Conservation (phyloP, 2,113 vertebrate species). For the Emydocephalus ijimae region DNA sequence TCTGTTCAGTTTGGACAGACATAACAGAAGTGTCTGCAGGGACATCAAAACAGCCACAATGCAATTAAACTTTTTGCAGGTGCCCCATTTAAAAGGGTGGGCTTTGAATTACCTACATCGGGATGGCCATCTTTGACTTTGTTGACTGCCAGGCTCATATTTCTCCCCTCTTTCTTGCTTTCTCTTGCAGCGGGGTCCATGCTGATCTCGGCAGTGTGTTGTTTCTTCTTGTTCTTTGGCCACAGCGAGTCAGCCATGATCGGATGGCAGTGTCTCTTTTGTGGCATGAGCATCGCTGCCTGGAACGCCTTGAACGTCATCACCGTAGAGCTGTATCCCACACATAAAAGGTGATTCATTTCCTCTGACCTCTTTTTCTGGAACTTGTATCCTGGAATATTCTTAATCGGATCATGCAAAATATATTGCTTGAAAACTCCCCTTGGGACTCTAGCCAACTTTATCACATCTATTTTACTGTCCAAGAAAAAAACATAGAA, state of each 20-base stretch:
- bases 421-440: not conserved
- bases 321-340: slow-evolving; percentile 93
- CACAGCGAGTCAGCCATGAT: slow-evolving; percentile 92
- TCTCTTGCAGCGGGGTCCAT: slow-evolving; percentile 81
- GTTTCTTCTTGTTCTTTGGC: slow-evolving; percentile 93
- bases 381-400: not conserved
- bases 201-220: slow-evolving; percentile 88
- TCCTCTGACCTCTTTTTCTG: accelerated
- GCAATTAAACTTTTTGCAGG: not conserved
- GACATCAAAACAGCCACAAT: not conserved
- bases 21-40: not conserved
- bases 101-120: not conserved
- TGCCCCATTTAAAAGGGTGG: not conserved
- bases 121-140: too few species aligned
- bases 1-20: not conserved
- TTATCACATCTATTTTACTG: not conserved
- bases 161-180: not conserved
- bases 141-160: too few species aligned
- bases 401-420: not conserved
- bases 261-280: slow-evolving; percentile 95
- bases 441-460: not conserved
- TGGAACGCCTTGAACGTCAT: slow-evolving; percentile 96
- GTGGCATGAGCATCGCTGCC: slow-evolving; percentile 84
- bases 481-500: not conserved
- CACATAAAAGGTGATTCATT: slow-evolving; percentile 83